These are phyloP conservation scores for Carcinoscorpius rotundicauda DNA, from an alignment of 1,140 invertebrate genomes.

Conservation along the genomic window DNA sequence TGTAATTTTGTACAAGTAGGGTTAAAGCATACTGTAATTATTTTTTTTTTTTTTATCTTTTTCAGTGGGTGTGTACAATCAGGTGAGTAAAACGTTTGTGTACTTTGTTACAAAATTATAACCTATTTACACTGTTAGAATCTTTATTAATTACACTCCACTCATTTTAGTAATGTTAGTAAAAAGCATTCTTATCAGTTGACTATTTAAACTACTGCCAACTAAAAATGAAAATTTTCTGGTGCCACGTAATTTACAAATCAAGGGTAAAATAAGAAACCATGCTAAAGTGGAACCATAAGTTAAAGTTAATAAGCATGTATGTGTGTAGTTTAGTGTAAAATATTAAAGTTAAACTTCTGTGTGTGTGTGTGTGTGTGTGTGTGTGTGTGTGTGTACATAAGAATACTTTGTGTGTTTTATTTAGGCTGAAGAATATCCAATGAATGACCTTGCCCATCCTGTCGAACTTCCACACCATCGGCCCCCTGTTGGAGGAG, in stretches of 20 bases:
- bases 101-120: too few relatives aligned
- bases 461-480: conserved; percentile 42
- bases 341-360: neutral
- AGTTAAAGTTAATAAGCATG: conserved; percentile 12
- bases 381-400: neutral
- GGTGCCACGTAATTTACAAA: neutral
- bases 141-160: too few relatives aligned
- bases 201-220: too few relatives aligned
- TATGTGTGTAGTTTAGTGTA: conserved; percentile 1
- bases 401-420: conserved; percentile 5
- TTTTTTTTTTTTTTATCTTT: too few relatives aligned
- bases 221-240: conserved; percentile 1
- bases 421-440: conserved; percentile 55
- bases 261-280: neutral
- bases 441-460: conserved; percentile 57
- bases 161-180: too few relatives aligned
- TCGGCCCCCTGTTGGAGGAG: conserved; percentile 37
- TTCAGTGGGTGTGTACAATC: too few relatives aligned
- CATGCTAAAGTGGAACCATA: conserved; percentile 5
- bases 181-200: too few relatives aligned
- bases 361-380: too few relatives aligned
- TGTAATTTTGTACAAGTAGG: too few relatives aligned
- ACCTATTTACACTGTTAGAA: too few relatives aligned
- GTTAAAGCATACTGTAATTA: too few relatives aligned
- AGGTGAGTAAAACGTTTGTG: too few relatives aligned